A percentile compares a stretch with the other conserved stretches of the same genome.
Evolutionary conservation across 2,888 invertebrate species (phyloP).

Genomic region (Encarsia formosa): DNA sequence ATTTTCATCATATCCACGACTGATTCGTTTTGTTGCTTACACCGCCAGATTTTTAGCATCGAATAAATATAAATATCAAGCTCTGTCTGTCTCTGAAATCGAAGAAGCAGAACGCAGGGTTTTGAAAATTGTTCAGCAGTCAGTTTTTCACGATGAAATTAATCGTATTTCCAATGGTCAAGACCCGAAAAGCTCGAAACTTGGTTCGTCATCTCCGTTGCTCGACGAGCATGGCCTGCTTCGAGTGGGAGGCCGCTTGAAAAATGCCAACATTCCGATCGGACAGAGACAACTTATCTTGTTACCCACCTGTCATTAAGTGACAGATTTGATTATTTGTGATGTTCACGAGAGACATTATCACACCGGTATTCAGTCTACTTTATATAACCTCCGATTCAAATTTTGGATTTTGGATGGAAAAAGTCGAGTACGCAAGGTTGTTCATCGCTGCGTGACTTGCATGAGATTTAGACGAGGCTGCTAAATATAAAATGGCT

Average conservation of each 20-base stretch:
- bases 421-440: conserved; percentile 13
- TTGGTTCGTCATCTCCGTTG: neutral
- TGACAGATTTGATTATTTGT: neutral
- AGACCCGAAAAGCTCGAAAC: neutral
- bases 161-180: neutral
- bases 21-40: neutral
- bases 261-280: neutral
- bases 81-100: neutral
- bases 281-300: neutral
- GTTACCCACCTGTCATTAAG: neutral
- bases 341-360: neutral
- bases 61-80: neutral
- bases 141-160: neutral
- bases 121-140: neutral
- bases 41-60: neutral
- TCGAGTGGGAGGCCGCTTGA: neutral
- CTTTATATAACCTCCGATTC: conserved; percentile 15
- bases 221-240: neutral
- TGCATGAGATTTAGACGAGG: conserved; percentile 24
- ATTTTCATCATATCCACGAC: neutral
- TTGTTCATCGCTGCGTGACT: conserved; percentile 19
- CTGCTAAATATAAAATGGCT: conserved; percentile 32
- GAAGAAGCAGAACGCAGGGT: neutral
- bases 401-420: conserved; percentile 26
- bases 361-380: conserved; percentile 25